Evolutionary conservation across 1,140 invertebrate species (phyloP).

Genomic region (Lanistes nyassanus): DNA sequence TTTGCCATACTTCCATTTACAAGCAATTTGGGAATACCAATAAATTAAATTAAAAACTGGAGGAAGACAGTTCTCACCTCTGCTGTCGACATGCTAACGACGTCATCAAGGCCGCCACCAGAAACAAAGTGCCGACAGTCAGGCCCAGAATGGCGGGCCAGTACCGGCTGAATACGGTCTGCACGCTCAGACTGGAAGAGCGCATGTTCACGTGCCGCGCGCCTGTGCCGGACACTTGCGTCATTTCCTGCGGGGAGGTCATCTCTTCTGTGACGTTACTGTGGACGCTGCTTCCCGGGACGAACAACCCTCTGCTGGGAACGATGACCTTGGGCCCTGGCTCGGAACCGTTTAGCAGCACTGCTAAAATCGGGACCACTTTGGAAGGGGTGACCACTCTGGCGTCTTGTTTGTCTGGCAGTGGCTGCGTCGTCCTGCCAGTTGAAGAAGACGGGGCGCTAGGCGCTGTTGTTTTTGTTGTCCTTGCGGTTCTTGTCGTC

Average conservation of each 20-base stretch:
- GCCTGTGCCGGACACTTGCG: conserved; percentile 4
- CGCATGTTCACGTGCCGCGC: conserved; percentile 9
- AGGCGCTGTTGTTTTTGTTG: too few species aligned
- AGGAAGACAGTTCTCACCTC: neutral
- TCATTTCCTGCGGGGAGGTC: neutral
- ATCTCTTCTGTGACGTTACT: neutral
- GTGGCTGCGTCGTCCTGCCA: neutral
- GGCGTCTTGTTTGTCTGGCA: neutral
- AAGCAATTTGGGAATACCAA: too few species aligned
- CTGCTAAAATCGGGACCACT: neutral
- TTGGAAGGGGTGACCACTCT: neutral
- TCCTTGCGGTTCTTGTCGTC: too few species aligned
- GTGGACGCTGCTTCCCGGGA: conserved; percentile 8
- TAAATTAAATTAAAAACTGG: too few species aligned
- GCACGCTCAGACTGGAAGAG: conserved; percentile 10
- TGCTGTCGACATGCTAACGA: conserved; percentile 36
- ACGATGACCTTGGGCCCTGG: conserved; percentile 31
- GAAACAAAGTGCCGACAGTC: conserved; percentile 41
- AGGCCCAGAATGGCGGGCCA: conserved; percentile 45
- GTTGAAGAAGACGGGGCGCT: too few species aligned
- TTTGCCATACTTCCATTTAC: too few species aligned
- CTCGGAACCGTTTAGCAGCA: conserved; percentile 1
- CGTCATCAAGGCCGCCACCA: conserved; percentile 39
- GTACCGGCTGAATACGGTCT: conserved; percentile 36
- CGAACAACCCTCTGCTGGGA: conserved; percentile 32